Evolutionary conservation across 2,113 vertebrate species (phyloP), one percentile per base, ranked within the genome.

Genomic region (Erythrocebus patas): DNA sequence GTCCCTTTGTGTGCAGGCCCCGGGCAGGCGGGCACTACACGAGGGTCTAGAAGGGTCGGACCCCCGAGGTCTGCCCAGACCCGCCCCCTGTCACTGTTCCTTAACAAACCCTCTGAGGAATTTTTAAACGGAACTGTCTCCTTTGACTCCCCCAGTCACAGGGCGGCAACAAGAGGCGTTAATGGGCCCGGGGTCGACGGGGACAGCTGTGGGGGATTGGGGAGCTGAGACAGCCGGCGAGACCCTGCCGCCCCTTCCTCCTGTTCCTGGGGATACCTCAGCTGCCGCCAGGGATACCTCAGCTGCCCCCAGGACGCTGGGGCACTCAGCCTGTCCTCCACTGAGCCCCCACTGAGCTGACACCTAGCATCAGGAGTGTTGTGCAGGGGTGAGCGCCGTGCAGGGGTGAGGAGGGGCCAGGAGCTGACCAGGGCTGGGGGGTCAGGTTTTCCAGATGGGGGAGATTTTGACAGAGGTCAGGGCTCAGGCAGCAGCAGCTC

Each of bases 361-460:
- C 13, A 2, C 23, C 52, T 22, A 8, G 22, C 3, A 8, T 20
- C 5, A 18, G 35, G 50, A 48, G 88, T 17, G 0, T 52, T 0
- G 0, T 16, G 30, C 38, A n/a, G 40, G 3, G 4, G 27, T 25
- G 27, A 66, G 88, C 20, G 0, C 55, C 1, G 0, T 12, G 32
- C 40, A 38, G 55, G 4, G 7, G 45, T 35, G 20, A 76, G 18
- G 23, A 18, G 48, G 18, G n/a, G 20, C 10, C 27, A 16, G 73
- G 30, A 35, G 16, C 27, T 45, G 78, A 4, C 75, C 27, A 43
- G 48, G 18, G 20, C 13, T 16, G 43, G 38, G 30, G 11, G 20
- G 57, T 8, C 57, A 11, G 38, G 50, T n/a, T 8, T 45, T 48
- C 43, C 75, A 8, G 43, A 27, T 48, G 43, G 3, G 4, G n/a